Base-by-base conservation (phyloP, 1,140 invertebrate genomes). In the Drosophila athabasca region DNA sequence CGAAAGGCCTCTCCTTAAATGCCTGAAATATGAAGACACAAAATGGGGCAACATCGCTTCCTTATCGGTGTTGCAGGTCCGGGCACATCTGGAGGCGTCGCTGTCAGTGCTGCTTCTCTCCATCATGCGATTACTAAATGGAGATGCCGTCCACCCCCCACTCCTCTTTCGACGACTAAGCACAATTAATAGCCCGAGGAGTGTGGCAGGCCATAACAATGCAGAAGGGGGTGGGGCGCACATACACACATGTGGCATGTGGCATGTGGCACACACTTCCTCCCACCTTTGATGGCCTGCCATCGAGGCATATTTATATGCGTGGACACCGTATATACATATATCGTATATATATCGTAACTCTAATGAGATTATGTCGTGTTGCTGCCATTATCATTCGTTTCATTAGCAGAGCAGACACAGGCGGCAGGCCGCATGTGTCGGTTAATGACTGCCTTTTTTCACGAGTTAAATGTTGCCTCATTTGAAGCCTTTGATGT, bases 71-170 rank as follows among this genome's bases (percentile, higher is more conserved):
- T 4, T 53, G 39, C 48, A 46, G 39, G 35, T 22, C 58, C 69
- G 29, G 45, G 58, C 53, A 57, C 76, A 69, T 62, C 52, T 53
- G 46, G 31, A 3, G 44, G 54, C 13, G 19, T 11, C 24, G 19
- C 29, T n/a, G 6, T n/a, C 17, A 5, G 17, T 39, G 11, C 15
- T 15, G 41, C 9, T 51, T 54, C 61, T 64, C 68, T 87, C 62
- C 78, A 74, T 85, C 64, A 87, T 65, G 66, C 66, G 82, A 85
- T 88, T 85, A 85, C 82, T 85, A 85, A 85, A 82, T 87, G 79
- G 9, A 39, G 35, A 39, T 66, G 29, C 43, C 62, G 15, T 17
- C 50, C 62, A 15, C 3, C 39, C 19, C 17, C 17, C 58, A 74
- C 62, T 71, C 62, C 1, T 31, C 8, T 8, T 31, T 9, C 31